phyloP scores from a whole-genome alignment of 2,113 vertebrate genomes.

The Triplophysa rosa region DNA sequence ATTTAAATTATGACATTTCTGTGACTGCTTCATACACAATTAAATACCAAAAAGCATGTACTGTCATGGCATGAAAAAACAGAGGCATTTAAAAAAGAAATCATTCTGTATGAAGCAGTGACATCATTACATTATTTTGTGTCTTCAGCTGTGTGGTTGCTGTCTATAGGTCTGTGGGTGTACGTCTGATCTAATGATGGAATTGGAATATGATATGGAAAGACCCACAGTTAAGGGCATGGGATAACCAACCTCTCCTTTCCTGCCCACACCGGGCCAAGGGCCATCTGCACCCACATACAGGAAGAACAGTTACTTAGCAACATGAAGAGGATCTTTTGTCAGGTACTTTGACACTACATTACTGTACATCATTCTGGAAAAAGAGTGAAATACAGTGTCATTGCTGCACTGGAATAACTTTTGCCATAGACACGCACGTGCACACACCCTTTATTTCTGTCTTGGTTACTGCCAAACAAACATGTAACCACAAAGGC shows the following conservation, averaged over 20 bases:
- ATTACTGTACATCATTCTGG: neutral
- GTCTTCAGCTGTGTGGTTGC: neutral
- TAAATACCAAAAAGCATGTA: neutral
- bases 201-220: conserved; percentile 8
- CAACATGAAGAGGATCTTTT: conserved; percentile 29
- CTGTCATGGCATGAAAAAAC: neutral
- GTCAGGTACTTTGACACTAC: conserved; percentile 12
- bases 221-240: conserved; percentile 12
- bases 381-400: conserved; percentile 2
- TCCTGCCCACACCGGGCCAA: conserved; percentile 13
- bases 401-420: neutral
- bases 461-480: neutral
- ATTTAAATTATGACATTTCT: neutral
- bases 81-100: neutral
- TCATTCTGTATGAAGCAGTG: neutral
- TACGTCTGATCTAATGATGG: conserved; percentile 3
- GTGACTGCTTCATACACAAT: neutral
- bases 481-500: neutral
- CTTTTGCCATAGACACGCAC: neutral
- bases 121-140: neutral
- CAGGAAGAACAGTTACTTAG: conserved; percentile 24
- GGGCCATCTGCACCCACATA: conserved; percentile 20
- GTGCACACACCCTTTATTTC: neutral
- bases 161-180: conserved; percentile 14
- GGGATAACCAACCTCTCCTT: conserved; percentile 3